phyloP scores from a whole-genome alignment of 1,140 invertebrate species.

The Mactra quadrangularis region DNA sequence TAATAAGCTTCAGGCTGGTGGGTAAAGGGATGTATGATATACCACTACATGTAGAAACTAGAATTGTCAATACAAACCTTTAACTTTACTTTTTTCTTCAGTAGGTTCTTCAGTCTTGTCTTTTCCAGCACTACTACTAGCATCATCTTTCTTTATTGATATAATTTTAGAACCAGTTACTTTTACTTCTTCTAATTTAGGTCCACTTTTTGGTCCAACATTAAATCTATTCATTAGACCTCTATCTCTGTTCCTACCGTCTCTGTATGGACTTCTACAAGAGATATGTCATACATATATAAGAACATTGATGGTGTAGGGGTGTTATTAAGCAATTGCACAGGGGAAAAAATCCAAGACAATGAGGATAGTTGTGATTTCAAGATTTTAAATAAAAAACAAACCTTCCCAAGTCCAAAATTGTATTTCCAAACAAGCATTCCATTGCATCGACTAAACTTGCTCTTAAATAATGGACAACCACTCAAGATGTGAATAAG shows the following conservation, averaged over 20 bases:
- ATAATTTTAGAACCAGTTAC: constrained; percentile 54
- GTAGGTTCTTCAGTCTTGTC: constrained; percentile 15
- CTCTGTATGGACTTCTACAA: constrained; percentile 31
- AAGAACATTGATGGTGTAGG: background rate
- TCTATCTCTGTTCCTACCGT: background rate
- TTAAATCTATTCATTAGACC: constrained; percentile 5
- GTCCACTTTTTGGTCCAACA: background rate
- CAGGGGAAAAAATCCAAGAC: background rate
- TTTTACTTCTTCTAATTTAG: constrained; percentile 38
- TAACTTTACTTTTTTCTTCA: constrained; percentile 11
- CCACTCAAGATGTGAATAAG: too few species aligned
- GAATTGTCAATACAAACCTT: too few species aligned
- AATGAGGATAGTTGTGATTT: too few species aligned
- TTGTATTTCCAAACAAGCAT: too few species aligned
- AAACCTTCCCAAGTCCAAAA: too few species aligned
- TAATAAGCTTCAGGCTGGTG: too few species aligned
- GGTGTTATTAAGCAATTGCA: background rate
- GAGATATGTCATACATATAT: background rate
- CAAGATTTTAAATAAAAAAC: too few species aligned
- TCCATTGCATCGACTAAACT: too few species aligned
- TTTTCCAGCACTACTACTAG: background rate
- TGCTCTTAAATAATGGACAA: too few species aligned
- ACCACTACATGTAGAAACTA: too few species aligned
- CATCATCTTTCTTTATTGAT: constrained; percentile 45
- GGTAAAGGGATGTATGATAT: too few species aligned